A percentile compares a stretch with the other conserved stretches of the same genome.
phyloP scores from a whole-genome alignment of 2,113 vertebrate species.

The Tychaedon coryphoeus region DNA sequence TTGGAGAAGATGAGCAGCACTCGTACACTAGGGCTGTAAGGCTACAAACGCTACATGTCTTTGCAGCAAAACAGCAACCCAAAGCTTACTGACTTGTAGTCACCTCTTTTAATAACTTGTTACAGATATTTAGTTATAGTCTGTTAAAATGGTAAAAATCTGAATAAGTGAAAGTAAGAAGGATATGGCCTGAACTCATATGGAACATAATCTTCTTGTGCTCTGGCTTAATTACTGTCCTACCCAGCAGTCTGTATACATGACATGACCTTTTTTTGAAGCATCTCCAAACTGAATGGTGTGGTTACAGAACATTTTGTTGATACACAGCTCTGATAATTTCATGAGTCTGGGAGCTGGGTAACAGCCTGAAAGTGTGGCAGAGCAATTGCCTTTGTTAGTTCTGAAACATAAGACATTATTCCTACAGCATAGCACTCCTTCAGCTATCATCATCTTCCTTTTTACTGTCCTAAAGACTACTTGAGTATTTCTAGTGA shows the following conservation, averaged over 20 bases:
- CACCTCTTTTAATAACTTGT: neutral
- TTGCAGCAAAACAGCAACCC: neutral
- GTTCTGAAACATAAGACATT: neutral
- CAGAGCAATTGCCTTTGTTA: neutral
- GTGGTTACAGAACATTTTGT: neutral
- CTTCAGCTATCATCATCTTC: neutral
- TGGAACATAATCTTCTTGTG: neutral
- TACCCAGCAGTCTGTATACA: neutral
- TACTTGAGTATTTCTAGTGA: neutral
- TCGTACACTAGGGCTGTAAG: rapidly evolving
- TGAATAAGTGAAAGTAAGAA: neutral
- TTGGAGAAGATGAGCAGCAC: neutral
- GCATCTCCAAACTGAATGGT: neutral
- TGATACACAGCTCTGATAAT: neutral
- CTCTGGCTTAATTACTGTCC: neutral
- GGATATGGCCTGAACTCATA: neutral
- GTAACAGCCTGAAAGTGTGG: neutral
- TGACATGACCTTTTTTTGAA: neutral
- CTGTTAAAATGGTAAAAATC: neutral
- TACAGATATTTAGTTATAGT: neutral
- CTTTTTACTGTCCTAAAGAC: neutral
- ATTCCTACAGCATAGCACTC: neutral
- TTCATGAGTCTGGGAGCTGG: neutral
- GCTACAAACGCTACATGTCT: neutral
- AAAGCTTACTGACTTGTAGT: neutral